Conservation (phyloP, 2,797 vertebrate genomes). For the Gambelia wislizenii region DNA sequence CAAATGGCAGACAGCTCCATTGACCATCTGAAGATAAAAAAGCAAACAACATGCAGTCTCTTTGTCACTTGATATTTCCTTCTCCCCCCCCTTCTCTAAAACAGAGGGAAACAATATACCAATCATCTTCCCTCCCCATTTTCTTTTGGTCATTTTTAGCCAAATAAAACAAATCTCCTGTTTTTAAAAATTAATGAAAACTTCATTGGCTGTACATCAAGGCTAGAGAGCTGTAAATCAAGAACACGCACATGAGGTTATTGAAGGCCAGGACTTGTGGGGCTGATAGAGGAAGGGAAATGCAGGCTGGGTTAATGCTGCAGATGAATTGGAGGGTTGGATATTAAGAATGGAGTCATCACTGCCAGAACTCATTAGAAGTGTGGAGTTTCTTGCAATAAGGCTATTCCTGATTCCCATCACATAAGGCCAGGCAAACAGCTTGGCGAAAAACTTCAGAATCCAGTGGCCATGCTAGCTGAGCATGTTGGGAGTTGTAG, state of each 20-base stretch:
- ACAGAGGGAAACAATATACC: background rate
- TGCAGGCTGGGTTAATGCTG: background rate
- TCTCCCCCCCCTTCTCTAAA: background rate
- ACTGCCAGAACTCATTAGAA: background rate
- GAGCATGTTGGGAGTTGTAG: too few relatives aligned
- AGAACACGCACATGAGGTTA: background rate
- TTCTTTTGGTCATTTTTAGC: background rate
- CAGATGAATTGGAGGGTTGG: background rate
- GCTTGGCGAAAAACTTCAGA: too few relatives aligned
- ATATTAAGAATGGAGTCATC: background rate
- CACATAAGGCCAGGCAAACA: background rate
- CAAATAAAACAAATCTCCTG: constrained; percentile 13
- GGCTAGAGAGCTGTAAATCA: constrained; percentile 6
- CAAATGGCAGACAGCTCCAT: background rate
- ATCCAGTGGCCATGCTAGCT: too few relatives aligned
- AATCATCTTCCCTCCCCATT: background rate
- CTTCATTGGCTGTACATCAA: background rate
- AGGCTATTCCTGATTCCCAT: background rate
- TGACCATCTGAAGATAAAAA: background rate
- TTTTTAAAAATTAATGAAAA: constrained; percentile 20
- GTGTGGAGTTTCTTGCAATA: background rate
- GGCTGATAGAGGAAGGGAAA: background rate
- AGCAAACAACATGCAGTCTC: background rate
- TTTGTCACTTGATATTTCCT: background rate
- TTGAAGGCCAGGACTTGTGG: background rate